Evolutionary conservation across 2,888 invertebrate genomes (phyloP), one percentile per base, ranked within the genome.

Genomic region (Leptinotarsa juncta): DNA sequence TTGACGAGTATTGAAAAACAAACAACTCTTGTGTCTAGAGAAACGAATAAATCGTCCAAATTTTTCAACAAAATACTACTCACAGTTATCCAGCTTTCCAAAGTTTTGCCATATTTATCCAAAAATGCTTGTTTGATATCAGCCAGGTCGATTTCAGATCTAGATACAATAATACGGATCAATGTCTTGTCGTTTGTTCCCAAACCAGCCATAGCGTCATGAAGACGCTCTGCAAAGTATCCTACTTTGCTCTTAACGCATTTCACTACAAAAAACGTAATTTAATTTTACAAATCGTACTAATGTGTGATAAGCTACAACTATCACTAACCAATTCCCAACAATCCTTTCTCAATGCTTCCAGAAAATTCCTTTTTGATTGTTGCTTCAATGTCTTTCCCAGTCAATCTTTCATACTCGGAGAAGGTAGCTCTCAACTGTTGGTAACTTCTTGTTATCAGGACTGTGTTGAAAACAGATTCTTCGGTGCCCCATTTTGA

Each of bases 401-500:
- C 95, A 67, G 95, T 91, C 77, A 94, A 83, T 81, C 93, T 93
- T 87, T 95, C 94, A 87, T 95, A 98, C 86, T 97, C 96, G 74
- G 94, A 90, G 88, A 97, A 96, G 79, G 95, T 94, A 87, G 93
- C 90, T 85, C 96, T 92, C 81, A 97, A 89, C 87, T 98, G 97
- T 85, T 95, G 95, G 87, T 95, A 97, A 81, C 96, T 97, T 85
- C 96, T 94, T 70, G 95, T 93, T 81, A 96, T 93, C 82, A 97
- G 91, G 84, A 97, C 94, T 73, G 93, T 78, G 88, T 96, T 96
- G 90, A 97, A 97, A 74, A 93, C 91, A 0, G 95, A 95, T 89
- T 97, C 97, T 84, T 97, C 96, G 0, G 97, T 97, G 69, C 97
- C 96, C 95, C 96, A 95, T 88, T 95, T 93, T 42, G 93, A 93